Percentiles rank a stretch among this genome's conserved stretches.
Evolutionary conservation across 2,888 invertebrate species (phyloP).

Genomic region (Xylocampa areola): DNA sequence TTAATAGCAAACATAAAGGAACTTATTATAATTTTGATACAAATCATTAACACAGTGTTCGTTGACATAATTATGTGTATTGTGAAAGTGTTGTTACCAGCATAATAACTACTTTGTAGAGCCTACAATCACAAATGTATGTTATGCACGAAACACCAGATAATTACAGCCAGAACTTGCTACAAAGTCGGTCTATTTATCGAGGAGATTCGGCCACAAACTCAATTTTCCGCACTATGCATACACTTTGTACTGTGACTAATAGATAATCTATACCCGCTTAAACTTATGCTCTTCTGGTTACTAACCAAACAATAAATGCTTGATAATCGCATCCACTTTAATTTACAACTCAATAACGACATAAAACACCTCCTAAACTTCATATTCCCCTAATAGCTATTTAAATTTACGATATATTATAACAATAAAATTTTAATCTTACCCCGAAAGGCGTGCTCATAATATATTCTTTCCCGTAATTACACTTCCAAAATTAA

Average conservation of each 20-base stretch:
- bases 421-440: constrained; percentile 56
- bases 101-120: neutral
- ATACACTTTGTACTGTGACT: constrained; percentile 1
- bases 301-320: constrained; percentile 5
- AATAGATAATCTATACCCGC: neutral
- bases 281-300: neutral
- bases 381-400: constrained; percentile 33
- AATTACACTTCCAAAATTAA: constrained; percentile 62
- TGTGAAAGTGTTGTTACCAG: too few relatives aligned
- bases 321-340: constrained; percentile 7
- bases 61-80: too few relatives aligned
- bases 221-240: constrained; percentile 2
- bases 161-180: neutral
- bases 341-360: constrained; percentile 12
- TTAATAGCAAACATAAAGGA: too few relatives aligned
- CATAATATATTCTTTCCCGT: constrained; percentile 60
- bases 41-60: too few relatives aligned
- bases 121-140: neutral
- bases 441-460: constrained; percentile 45
- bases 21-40: too few relatives aligned
- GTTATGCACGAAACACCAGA: neutral
- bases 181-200: constrained; percentile 3
- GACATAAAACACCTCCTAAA: constrained; percentile 19
- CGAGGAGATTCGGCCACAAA: neutral
- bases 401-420: constrained; percentile 51